Conservation (phyloP, 2,888 invertebrate species). For the Parnassius glacialis region DNA sequence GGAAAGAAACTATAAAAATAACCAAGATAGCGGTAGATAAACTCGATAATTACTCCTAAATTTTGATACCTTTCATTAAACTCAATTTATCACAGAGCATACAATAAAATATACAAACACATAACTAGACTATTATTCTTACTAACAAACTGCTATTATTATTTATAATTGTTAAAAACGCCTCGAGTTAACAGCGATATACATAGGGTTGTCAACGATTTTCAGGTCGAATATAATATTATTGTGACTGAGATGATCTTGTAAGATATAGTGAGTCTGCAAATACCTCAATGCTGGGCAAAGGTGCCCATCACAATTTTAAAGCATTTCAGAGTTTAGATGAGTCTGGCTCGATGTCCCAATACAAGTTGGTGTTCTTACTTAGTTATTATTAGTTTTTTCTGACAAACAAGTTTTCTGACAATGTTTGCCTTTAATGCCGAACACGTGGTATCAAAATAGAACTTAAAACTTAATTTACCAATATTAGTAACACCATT, state of each 20-base stretch:
- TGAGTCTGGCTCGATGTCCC: too few species aligned
- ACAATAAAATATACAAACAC: conserved; percentile 23
- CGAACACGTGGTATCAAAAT: neutral
- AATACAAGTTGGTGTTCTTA: too few species aligned
- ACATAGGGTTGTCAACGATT: conserved; percentile 2
- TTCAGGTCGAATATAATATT: neutral
- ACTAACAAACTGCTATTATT: conserved; percentile 15
- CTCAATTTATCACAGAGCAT: conserved; percentile 20
- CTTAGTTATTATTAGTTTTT: too few species aligned
- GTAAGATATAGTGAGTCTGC: too few species aligned
- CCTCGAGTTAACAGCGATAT: neutral
- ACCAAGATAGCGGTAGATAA: conserved; percentile 1
- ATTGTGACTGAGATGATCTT: too few species aligned
- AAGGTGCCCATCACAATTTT: too few species aligned
- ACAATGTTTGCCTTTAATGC: too few species aligned
- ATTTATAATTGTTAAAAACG: conserved; percentile 9
- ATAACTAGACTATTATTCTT: conserved; percentile 13
- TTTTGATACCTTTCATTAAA: conserved; percentile 8
- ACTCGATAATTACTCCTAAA: conserved; percentile 14
- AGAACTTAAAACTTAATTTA: too few species aligned
- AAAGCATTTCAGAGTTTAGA: too few species aligned
- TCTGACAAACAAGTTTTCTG: too few species aligned
- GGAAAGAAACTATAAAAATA: neutral
- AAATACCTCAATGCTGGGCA: too few species aligned
- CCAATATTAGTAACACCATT: too few species aligned